Base-by-base conservation (phyloP, 2,797 vertebrate species). In the Muscicapa striata region DNA sequence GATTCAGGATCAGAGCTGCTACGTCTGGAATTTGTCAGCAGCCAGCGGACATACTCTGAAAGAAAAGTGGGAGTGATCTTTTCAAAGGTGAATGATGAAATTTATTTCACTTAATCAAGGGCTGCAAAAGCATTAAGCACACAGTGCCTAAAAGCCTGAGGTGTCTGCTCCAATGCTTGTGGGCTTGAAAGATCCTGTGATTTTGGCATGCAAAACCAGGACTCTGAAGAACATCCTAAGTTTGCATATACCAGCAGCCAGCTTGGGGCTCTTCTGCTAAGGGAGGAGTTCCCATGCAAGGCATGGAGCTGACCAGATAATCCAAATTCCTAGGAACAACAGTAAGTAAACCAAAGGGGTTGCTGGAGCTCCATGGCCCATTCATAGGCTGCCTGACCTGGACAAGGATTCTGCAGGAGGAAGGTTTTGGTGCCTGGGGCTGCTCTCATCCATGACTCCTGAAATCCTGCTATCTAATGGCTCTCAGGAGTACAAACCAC, bases 371-470 rank as follows among this genome's bases (percentile, higher is more conserved):
- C n/a, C 34, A 2, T 0, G 5, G 32, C 18, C n/a, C 15, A 2
- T 2, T 7, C 67, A 26, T 1, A 36, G 4, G 29, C 3, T 58
- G 46, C 46, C 6, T 1, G 1, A 27, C 13, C 36, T 3, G 19
- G 38, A 49, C 20, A 54, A 75, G 26, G 38, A 8, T 36, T 26
- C 40, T 57, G 34, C 23, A 63, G 45, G 34, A 49, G 16, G 61
- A 64, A 68, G 23, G 49, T 34, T 73, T 38, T 46, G 17, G 30
- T 59, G 36, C 13, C 6, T 8, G 52, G 9, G n/a, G 17, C 24
- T 41, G 29, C 64, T 70, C 14, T 13, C 20, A 57, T 11, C 41
- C 7, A 1, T 6, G 17, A 20, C 29, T 57, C 18, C 45, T 5
- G 8, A 30, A 43, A 29, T 64, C 20, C 45, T 79, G 55, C n/a